Percentiles rank a stretch among this genome's conserved stretches.
Conservation (phyloP, 2,113 vertebrate genomes). For the Perccottus glenii region DNA sequence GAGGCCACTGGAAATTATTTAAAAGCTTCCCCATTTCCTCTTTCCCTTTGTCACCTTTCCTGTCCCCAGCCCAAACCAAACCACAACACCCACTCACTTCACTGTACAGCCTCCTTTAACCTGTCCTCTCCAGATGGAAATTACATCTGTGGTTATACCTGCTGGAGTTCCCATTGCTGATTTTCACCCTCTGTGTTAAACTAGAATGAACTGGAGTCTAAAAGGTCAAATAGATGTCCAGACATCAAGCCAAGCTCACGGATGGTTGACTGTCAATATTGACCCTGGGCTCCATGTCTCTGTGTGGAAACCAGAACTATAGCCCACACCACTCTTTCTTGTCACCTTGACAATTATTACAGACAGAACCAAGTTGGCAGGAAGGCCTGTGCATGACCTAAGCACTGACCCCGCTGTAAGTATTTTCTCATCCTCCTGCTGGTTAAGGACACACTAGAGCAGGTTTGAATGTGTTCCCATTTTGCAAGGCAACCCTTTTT, state of each 20-base stretch:
- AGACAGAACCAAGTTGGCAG: constrained; percentile 42
- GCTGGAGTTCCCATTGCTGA: constrained; percentile 20
- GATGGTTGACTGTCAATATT: constrained; percentile 76
- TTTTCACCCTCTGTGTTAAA: constrained; percentile 30
- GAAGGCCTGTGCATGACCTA: constrained; percentile 52
- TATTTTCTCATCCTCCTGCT: constrained; percentile 74
- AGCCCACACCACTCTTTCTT: constrained; percentile 25
- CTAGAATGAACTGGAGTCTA: constrained; percentile 51
- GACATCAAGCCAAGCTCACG: constrained; percentile 61
- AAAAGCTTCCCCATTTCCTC: constrained; percentile 29
- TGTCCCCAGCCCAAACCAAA: constrained; percentile 47
- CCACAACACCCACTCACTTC: constrained; percentile 60
- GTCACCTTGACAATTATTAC: constrained; percentile 54
- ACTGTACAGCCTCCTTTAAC: constrained; percentile 49
- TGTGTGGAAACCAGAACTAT: constrained; percentile 51
- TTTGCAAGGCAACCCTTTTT: constrained; percentile 37
- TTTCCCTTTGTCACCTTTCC: constrained; percentile 37
- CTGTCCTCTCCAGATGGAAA: constrained; percentile 46
- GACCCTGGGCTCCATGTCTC: constrained; percentile 67
- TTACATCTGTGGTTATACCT: constrained; percentile 26
- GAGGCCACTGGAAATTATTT: constrained; percentile 48
- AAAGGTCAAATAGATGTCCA: constrained; percentile 63
- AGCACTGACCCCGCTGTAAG: constrained; percentile 62
- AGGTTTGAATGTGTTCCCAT: constrained; percentile 54
- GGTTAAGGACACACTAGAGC: constrained; percentile 50